Evolutionary conservation across 1,140 invertebrate genomes (phyloP).

Genomic region (Phthorimaea operculella): DNA sequence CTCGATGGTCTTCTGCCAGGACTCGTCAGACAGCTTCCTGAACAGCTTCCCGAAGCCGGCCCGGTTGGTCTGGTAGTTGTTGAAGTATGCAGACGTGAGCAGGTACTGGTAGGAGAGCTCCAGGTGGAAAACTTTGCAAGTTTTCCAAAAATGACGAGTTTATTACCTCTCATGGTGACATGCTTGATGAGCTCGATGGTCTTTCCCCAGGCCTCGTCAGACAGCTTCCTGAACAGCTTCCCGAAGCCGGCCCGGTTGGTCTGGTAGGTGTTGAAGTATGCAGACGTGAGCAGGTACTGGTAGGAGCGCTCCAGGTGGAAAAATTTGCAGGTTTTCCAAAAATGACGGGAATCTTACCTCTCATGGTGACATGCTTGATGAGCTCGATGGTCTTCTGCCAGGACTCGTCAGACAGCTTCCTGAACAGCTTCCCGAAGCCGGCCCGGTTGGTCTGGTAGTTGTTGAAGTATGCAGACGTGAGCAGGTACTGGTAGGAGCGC

Average conservation of each 20-base stretch:
- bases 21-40: slow-evolving; percentile 76
- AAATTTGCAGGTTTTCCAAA: too few species aligned
- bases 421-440: slow-evolving; percentile 81
- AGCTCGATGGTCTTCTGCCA: slow-evolving; percentile 80
- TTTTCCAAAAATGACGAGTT: too few species aligned
- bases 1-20: slow-evolving; percentile 79
- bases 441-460: slow-evolving; percentile 80
- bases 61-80: slow-evolving; percentile 80
- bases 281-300: slow-evolving; percentile 78
- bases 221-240: slow-evolving; percentile 77
- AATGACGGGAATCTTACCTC: too few species aligned
- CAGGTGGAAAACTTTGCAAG: too few species aligned
- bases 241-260: slow-evolving; percentile 81
- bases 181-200: slow-evolving; percentile 80
- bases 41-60: slow-evolving; percentile 81
- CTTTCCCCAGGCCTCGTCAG: slow-evolving; percentile 80
- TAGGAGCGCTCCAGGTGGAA: slow-evolving; percentile 77
- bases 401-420: slow-evolving; percentile 76
- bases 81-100: slow-evolving; percentile 80
- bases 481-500: slow-evolving; percentile 77
- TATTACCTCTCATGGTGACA: slow-evolving; percentile 78
- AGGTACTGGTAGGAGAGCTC: slow-evolving; percentile 78
- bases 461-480: slow-evolving; percentile 81
- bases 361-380: slow-evolving; percentile 79
- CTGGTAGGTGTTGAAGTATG: slow-evolving; percentile 82